Conservation (phyloP, 2,113 vertebrate genomes). For the Cottus gobio region DNA sequence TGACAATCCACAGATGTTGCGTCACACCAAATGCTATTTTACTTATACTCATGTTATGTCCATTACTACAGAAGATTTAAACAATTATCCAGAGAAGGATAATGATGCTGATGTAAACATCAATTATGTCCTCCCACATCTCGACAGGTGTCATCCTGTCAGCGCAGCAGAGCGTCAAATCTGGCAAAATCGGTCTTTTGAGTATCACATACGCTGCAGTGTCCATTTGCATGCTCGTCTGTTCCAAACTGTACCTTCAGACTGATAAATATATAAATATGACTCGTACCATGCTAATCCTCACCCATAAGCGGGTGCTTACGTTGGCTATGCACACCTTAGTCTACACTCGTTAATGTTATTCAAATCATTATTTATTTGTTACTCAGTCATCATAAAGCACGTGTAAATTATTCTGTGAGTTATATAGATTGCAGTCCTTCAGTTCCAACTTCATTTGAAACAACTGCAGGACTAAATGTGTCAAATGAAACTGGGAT, state of each 20-base stretch:
- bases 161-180: not conserved
- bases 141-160: conserved; percentile 6
- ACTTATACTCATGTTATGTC: conserved; percentile 10
- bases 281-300: not conserved
- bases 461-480: conserved; percentile 34
- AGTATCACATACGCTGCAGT: not conserved
- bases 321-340: not conserved
- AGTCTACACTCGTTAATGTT: not conserved
- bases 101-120: conserved; percentile 24
- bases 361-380: not conserved
- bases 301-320: not conserved
- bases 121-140: conserved; percentile 14
- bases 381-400: not conserved
- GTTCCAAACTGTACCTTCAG: not conserved
- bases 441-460: conserved; percentile 16
- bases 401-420: not conserved
- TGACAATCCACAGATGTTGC: conserved; percentile 27
- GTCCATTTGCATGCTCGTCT: not conserved
- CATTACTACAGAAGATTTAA: conserved; percentile 10
- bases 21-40: conserved; percentile 4
- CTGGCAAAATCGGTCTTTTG: not conserved
- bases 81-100: conserved; percentile 15
- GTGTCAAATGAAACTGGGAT: conserved; percentile 43
- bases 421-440: not conserved
- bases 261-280: no score